phyloP scores from a whole-genome alignment of 2,113 vertebrate species.

The Poeciliopsis retropinna region DNA sequence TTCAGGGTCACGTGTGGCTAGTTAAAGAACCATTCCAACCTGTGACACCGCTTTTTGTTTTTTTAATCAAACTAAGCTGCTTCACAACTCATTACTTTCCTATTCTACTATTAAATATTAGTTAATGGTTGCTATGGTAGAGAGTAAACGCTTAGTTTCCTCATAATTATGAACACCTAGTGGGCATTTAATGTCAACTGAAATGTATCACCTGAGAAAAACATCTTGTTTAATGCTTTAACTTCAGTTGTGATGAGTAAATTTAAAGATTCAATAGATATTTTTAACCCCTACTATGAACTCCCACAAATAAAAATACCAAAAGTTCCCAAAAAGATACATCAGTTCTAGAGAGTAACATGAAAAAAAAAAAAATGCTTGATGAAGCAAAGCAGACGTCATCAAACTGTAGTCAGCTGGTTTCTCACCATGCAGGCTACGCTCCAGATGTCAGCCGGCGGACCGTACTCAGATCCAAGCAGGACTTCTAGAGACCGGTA shows the following conservation, averaged over 20 bases:
- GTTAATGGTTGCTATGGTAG: too few relatives aligned
- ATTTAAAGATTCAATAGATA: too few relatives aligned
- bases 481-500: slow-evolving; percentile 89
- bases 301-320: too few relatives aligned
- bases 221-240: not conserved
- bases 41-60: not conserved
- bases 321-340: too few relatives aligned
- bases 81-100: too few relatives aligned
- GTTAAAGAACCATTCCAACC: not conserved
- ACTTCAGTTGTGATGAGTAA: not conserved
- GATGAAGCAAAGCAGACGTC: too few relatives aligned
- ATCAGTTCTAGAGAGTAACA: too few relatives aligned
- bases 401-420: not conserved
- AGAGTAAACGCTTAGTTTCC: too few relatives aligned
- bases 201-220: not conserved
- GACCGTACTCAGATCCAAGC: slow-evolving; percentile 84
- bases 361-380: too few relatives aligned
- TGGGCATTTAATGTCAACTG: not conserved
- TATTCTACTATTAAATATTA: too few relatives aligned
- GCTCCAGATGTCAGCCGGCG: slow-evolving; percentile 89
- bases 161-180: not conserved
- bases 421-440: slow-evolving; percentile 85
- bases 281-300: too few relatives aligned
- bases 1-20: not conserved
- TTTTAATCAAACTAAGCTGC: not conserved